A percentile compares a stretch with the other conserved stretches of the same genome.
Conservation (phyloP, 2,113 vertebrate species). For the Leptocoma aspasia region DNA sequence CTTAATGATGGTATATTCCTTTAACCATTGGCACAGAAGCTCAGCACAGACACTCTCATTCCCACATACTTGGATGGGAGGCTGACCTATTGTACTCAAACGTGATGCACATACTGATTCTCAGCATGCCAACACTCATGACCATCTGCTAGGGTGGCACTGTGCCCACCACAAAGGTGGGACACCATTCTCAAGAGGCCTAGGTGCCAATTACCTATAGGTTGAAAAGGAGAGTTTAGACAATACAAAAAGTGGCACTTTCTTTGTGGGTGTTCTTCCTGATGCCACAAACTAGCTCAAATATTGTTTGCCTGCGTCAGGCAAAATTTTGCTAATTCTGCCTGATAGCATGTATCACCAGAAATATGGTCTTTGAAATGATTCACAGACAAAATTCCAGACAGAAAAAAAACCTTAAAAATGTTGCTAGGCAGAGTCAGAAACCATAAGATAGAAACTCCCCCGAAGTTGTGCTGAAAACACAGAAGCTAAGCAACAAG, state of each 20-base stretch:
- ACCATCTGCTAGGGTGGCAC: constrained; percentile 73
- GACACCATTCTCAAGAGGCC: constrained; percentile 44
- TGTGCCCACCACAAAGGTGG: constrained; percentile 50
- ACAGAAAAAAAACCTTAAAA: neutral
- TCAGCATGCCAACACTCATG: constrained; percentile 67
- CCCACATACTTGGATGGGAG: constrained; percentile 56
- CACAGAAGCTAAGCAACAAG: neutral
- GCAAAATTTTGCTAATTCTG: constrained; percentile 3
- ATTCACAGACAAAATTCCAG: neutral
- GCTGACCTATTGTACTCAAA: constrained; percentile 73
- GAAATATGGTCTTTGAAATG: neutral
- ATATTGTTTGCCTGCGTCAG: neutral
- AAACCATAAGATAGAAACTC: neutral
- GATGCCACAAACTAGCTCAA: neutral
- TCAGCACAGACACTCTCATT: constrained; percentile 1
- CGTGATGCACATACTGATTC: constrained; percentile 74
- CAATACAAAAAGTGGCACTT: neutral
- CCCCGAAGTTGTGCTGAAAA: neutral
- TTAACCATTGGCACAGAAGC: constrained; percentile 63
- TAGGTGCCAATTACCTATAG: constrained; percentile 63
- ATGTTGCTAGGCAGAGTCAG: constrained; percentile 7
- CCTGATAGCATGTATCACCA: neutral
- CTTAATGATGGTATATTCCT: constrained; percentile 57
- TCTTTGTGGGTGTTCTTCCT: neutral
- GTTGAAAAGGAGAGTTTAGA: constrained; percentile 52